Percentiles rank a stretch among this genome's conserved stretches.
phyloP scores from a whole-genome alignment of 2,888 invertebrate species.

The Hoplodrina ambigua region DNA sequence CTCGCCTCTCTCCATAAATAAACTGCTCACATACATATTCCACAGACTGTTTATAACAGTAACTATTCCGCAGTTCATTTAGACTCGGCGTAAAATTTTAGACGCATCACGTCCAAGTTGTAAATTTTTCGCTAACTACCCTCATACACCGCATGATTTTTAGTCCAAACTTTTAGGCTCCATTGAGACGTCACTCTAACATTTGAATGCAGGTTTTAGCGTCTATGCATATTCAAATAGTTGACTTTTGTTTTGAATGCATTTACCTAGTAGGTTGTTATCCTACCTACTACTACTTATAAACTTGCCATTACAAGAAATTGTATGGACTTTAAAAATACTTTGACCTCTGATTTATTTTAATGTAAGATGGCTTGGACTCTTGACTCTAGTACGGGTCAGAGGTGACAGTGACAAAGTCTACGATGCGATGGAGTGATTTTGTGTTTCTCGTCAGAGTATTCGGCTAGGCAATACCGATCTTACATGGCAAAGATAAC shows the following conservation, averaged over 20 bases:
- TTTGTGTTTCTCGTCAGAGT: too few relatives aligned
- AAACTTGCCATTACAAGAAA: too few relatives aligned
- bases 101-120: conserved; percentile 74
- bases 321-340: too few relatives aligned
- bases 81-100: conserved; percentile 59
- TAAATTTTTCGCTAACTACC: conserved; percentile 78
- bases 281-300: too few relatives aligned
- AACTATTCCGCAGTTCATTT: conserved; percentile 50
- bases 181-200: conserved; percentile 74
- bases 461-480: too few relatives aligned
- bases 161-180: conserved; percentile 81
- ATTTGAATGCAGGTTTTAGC: conserved; percentile 69
- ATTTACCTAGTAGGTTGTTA: too few relatives aligned
- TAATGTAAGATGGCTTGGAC: too few relatives aligned
- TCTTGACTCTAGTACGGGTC: too few relatives aligned
- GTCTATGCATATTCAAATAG: conserved; percentile 83
- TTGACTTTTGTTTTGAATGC: conserved; percentile 68
- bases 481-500: too few relatives aligned
- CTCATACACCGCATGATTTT: conserved; percentile 79
- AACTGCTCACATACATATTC: conserved; percentile 7
- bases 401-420: too few relatives aligned
- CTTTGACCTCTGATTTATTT: too few relatives aligned
- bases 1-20: neutral
- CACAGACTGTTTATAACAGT: conserved; percentile 27
- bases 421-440: too few relatives aligned